These are phyloP conservation scores for Grus americana DNA, from an alignment of 2,113 vertebrate species.

Conservation along the genomic window DNA sequence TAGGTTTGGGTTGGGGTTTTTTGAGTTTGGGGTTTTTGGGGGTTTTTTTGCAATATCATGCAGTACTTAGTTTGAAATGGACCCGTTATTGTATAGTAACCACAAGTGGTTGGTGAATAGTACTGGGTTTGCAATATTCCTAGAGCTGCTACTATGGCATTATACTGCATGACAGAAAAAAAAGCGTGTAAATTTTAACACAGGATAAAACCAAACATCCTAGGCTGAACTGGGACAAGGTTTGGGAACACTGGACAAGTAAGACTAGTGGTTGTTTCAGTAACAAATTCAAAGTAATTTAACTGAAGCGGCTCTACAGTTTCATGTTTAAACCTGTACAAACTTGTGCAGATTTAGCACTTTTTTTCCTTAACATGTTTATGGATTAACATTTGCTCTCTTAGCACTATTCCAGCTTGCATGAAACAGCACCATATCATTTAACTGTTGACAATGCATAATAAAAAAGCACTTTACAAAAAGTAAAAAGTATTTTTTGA, in stretches of 20 bases:
- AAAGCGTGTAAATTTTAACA: not conserved
- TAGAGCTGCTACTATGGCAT: not conserved
- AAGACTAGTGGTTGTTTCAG: not conserved
- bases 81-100: not conserved
- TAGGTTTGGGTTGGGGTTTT: not conserved
- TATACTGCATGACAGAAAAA: not conserved
- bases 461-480: constrained; percentile 66
- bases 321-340: not conserved
- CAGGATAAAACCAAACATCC: not conserved
- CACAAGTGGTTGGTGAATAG: not conserved
- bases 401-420: constrained; percentile 33
- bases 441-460: constrained; percentile 51
- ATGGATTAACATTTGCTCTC: constrained; percentile 38
- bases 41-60: not conserved
- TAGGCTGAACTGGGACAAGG: not conserved
- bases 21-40: not conserved
- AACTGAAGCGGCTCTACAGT: not conserved
- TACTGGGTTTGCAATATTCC: not conserved
- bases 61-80: not conserved
- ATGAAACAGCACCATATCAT: constrained; percentile 23
- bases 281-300: not conserved
- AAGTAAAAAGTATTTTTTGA: not conserved
- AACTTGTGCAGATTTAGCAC: not conserved
- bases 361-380: constrained; percentile 13
- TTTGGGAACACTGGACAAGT: not conserved